Conservation (phyloP, 2,797 vertebrate genomes). For the Mus spretus region DNA sequence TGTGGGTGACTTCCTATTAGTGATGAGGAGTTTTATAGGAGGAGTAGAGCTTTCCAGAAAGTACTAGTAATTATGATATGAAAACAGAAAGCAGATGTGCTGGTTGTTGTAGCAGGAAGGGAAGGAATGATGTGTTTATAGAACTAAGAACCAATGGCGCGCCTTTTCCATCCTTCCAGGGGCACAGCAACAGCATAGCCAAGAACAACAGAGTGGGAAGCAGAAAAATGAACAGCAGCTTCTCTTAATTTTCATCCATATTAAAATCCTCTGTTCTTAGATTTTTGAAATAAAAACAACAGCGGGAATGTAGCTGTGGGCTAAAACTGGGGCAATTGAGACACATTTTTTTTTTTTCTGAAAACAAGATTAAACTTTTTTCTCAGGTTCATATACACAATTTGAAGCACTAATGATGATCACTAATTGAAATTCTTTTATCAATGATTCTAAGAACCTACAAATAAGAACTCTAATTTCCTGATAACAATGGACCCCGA, state of each 20-base stretch:
- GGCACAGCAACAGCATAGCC: conserved; percentile 26
- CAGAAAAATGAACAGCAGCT: conserved; percentile 52
- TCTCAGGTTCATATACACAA: conserved; percentile 19
- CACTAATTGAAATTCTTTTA: neutral
- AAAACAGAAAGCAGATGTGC: conserved; percentile 74
- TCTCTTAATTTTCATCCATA: conserved; percentile 65
- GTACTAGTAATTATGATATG: conserved; percentile 32
- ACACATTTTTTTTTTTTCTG: neutral
- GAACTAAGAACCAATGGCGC: conserved; percentile 46
- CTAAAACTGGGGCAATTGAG: conserved; percentile 58
- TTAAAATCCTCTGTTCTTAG: conserved; percentile 65
- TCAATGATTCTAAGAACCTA: neutral
- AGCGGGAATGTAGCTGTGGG: conserved; percentile 61
- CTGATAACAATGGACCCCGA: neutral
- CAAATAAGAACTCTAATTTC: neutral
- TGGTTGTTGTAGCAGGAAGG: conserved; percentile 41
- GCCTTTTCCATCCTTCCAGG: neutral
- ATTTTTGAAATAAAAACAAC: conserved; percentile 72
- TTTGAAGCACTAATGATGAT: conserved; percentile 23
- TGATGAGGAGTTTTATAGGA: conserved; percentile 47
- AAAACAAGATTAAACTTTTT: conserved; percentile 59
- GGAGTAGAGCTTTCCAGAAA: conserved; percentile 34
- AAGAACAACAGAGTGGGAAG: conserved; percentile 74
- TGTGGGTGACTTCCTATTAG: conserved; percentile 23
- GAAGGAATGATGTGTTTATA: conserved; percentile 66